Base-by-base conservation (phyloP, 2,888 invertebrate species). In the Phymatocera aterrima region DNA sequence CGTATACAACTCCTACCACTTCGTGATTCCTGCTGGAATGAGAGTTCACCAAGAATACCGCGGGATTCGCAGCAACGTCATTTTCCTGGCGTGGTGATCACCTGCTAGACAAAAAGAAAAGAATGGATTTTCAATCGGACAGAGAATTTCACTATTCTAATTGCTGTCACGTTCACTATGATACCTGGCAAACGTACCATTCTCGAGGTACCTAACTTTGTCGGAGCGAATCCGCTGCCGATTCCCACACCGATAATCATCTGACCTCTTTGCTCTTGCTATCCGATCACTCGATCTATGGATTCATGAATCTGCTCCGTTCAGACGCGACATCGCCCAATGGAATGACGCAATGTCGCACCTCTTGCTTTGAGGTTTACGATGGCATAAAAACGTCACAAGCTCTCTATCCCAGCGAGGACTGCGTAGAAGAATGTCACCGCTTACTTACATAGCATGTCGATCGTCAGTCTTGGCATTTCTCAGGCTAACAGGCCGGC, bases 231-330 rank as follows among this genome's bases (percentile, higher is more conserved):
- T 75, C 40, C 57, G 21, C 24, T 78, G 80, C 82, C 79, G 82
- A 84, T 83, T 84, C 83, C 83, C 83, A 84, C 80, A 80, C 64
- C 78, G 84, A 84, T 84, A 83, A 77, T 72, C 78, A 87, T 87
- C 87, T 86, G 84, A 87, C 85, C 87, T 84, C 79, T 81, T 82
- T 83, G 77, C 79, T 68, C 60, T 60, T n/a, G 28, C 34, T 72
- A 37, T 54, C 57, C 57, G 57, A 48, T 31, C 70, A 70, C 51
- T 37, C 3, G 57, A 75, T 57, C 40, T 75, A 40, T 37, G 48
- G 34, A 34, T 51, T 72, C 34, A 51, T 51, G 48, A 34, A 46
- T 28, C 48, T 72, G 37, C 75, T 75, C 12, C 43, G 75, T 37
- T 10, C 3, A 37, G 10, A 75, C 24, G 72, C 51, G 72, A 72